These are phyloP conservation scores for Pogonomyrmex californicus DNA, from an alignment of 1,140 invertebrate species.

Conservation along the genomic window DNA sequence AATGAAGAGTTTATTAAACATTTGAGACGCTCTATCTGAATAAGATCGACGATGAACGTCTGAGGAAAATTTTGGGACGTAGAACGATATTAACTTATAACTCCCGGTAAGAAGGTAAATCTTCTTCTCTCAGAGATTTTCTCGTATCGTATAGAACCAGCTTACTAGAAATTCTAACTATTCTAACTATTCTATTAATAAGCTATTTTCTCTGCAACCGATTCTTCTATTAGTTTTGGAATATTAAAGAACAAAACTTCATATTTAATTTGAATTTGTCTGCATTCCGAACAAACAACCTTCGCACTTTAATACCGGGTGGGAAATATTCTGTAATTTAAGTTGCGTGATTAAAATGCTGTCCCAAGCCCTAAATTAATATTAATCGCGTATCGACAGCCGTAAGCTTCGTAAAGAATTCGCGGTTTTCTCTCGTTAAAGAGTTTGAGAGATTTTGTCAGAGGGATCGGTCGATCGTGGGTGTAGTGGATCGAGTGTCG, in stretches of 20 bases:
- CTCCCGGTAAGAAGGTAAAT: not conserved
- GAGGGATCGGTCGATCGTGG: not conserved
- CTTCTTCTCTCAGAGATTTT: not conserved
- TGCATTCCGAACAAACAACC: not conserved
- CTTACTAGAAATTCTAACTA: not conserved
- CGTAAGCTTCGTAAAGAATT: not conserved
- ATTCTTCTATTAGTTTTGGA: constrained; percentile 11
- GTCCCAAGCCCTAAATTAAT: not conserved
- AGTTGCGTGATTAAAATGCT: not conserved
- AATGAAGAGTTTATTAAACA: constrained; percentile 9
- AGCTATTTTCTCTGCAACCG: not conserved
- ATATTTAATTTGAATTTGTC: constrained; percentile 7
- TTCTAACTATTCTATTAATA: not conserved
- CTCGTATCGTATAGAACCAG: not conserved
- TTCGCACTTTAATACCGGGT: not conserved
- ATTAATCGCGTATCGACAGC: not conserved
- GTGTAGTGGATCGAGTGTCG: not conserved
- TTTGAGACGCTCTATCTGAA: not conserved
- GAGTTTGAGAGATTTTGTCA: not conserved
- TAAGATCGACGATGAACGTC: not conserved
- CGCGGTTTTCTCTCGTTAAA: no score
- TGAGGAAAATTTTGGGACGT: constrained; percentile 14
- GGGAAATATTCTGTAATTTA: not conserved
- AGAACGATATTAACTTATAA: not conserved
- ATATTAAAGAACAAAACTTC: constrained; percentile 27